Evolutionary conservation across 2,797 vertebrate species (phyloP).

Genomic region (Eulemur coronatus): DNA sequence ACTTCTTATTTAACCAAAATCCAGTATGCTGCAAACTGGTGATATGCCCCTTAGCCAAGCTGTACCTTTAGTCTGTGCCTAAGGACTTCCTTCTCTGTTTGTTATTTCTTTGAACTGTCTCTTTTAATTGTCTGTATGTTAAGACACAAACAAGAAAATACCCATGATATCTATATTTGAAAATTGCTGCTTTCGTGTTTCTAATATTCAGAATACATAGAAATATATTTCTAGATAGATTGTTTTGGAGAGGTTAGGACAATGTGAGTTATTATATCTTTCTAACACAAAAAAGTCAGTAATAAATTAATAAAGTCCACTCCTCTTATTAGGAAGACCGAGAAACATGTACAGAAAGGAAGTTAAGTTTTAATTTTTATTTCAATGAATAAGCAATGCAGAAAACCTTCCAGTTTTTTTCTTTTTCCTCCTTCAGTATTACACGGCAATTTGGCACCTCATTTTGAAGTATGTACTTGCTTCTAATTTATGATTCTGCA

Average conservation of each 20-base stretch:
- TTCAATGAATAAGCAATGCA: not conserved
- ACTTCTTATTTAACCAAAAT: conserved; percentile 19
- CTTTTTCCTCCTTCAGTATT: not conserved
- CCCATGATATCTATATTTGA: not conserved
- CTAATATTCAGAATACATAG: not conserved
- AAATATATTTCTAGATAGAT: not conserved
- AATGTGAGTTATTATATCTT: not conserved
- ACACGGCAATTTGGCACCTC: not conserved
- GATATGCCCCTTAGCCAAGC: not conserved
- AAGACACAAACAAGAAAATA: not conserved
- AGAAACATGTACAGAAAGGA: not conserved
- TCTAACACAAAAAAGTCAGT: not conserved
- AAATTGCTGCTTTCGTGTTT: conserved; percentile 16
- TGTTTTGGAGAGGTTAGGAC: not conserved
- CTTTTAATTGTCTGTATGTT: not conserved
- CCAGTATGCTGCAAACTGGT: not conserved
- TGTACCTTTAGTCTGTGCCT: not conserved
- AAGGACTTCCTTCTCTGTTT: not conserved
- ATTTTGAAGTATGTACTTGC: not conserved
- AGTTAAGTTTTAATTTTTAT: not conserved
- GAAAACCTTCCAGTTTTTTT: not conserved
- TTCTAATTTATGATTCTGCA: not conserved
- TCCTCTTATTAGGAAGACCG: not conserved
- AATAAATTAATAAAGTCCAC: not conserved
- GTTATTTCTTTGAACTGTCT: not conserved